Base-by-base conservation (phyloP, 2,888 invertebrate genomes). In the Adelphocoris suturalis region DNA sequence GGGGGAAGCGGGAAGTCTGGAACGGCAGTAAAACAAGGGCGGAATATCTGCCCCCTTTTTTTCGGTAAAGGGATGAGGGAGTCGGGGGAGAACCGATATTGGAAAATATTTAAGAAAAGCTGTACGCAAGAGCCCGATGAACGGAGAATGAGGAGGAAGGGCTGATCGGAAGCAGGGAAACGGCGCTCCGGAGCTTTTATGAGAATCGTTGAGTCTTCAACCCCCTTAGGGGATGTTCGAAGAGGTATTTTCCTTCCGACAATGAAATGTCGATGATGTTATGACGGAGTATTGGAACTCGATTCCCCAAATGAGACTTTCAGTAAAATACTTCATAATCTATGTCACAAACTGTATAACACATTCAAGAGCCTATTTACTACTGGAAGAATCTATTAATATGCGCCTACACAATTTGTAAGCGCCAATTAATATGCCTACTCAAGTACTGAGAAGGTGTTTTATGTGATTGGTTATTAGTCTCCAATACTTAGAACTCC, bases 51-150 rank as follows among this genome's bases (percentile, higher is more conserved):
- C 9, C n/a, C 68, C 68, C n/a, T n/a, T 68, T 68, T n/a, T 68
- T 68, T 68, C 68, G 68, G 27, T 27, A 68, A n/a, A 61, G 19
- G 68, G 68, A 12, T 1, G 23, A 27, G 68, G 19, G 61, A 61
- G 61, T 48, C 7, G 61, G 61, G 19, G 68, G 23, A 2, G 52
- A 52, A 11, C 68, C 68, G 68, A 68, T 68, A 68, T 68, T 68
- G 68, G 68, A 68, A 68, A 68, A 68, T 68, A 68, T 68, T 68
- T 68, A 68, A 68, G 68, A 68, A 68, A 68, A 68, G 68, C 68
- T 68, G 68, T 68, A 68, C 68, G 68, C 16, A 37, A 37, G 37
- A 37, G 37, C 37, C 37, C 37, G 37, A 37, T 52, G 52, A 52
- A 61, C 61, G 19, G 61, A 61, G 61, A 61, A 19, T 61, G 61